Percentiles rank a stretch among this genome's conserved stretches.
Conservation (phyloP, 2,797 vertebrate species). For the Pangasius krempfi region DNA sequence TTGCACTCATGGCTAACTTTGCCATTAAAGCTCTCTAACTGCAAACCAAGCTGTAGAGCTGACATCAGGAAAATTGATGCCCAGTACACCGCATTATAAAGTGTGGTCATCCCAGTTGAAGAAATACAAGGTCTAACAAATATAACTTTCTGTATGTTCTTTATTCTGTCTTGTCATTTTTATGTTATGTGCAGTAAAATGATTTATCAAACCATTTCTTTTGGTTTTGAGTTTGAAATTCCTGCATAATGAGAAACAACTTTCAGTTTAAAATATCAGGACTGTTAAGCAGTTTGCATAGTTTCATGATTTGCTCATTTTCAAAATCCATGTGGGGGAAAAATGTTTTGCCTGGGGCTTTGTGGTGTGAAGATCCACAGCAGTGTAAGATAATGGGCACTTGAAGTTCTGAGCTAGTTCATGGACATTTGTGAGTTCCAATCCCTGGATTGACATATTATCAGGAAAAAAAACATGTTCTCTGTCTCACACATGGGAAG, state of each 20-base stretch:
- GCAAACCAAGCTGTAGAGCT: constrained; percentile 14
- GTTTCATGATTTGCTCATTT: constrained; percentile 43
- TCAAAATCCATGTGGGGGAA: constrained; percentile 29
- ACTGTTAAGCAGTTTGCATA: constrained; percentile 32
- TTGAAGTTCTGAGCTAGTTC: neutral
- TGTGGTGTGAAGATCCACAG: constrained; percentile 29
- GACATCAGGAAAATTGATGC: constrained; percentile 24
- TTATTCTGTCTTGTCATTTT: neutral
- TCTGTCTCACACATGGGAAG: neutral
- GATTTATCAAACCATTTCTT: constrained; percentile 18
- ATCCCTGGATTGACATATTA: neutral
- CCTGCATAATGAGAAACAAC: constrained; percentile 35
- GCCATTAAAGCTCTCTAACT: constrained; percentile 34
- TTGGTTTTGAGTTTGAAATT: constrained; percentile 35
- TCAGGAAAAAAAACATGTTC: neutral
- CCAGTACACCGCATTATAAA: constrained; percentile 13
- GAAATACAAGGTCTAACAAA: constrained; percentile 1
- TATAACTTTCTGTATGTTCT: constrained; percentile 3
- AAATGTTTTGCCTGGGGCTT: constrained; percentile 23
- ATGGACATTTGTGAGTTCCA: constrained; percentile 8
- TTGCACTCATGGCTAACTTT: constrained; percentile 21
- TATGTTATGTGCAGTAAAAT: constrained; percentile 23
- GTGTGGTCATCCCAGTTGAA: constrained; percentile 12
- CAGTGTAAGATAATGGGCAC: constrained; percentile 1
- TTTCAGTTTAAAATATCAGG: constrained; percentile 27